Base-by-base conservation (phyloP, 2,797 vertebrate species). In the Tapirus indicus region DNA sequence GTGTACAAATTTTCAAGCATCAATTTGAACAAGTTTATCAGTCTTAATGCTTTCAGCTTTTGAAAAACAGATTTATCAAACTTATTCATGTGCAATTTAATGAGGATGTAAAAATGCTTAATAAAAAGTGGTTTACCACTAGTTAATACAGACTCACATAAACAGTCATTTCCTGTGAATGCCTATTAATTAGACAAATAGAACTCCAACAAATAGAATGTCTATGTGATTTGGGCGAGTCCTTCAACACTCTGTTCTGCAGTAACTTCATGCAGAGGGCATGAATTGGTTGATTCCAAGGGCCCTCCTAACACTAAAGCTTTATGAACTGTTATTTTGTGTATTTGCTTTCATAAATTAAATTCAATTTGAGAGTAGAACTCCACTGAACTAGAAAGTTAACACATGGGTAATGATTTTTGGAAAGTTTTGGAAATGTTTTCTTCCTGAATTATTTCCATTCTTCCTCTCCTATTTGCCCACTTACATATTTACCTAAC, bases 1-100 rank as follows among this genome's bases (percentile, higher is more conserved):
- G 94, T 93, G 78, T 35, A 56, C 92, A 94, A 72, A 88, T 89
- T 94, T 85, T 88, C 41, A 27, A 82, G 56, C 27, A 92, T 89
- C 89, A 41, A 8, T 94, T 68, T 94, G 69, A 97, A 29, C 44
- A 95, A 64, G 32, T 49, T 21, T 66, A 90, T 75, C 52, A 72
- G 27, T 68, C 47, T 35, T 75, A 58, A 79, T 82, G 52, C 38
- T 95, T 96, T 96, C 72, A 94, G 86, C n/a, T 85, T 10, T 75
- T 84, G 54, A 92, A 21, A 8, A 95, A 85, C 29, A 85, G 35
- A 85, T 77, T 83, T 93, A 71, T 64, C 47, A 71, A 92, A 86
- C n/a, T 91, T n/a, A 80, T 44, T 47, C 47, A 62, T 41, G n/a
- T 84, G 7, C 38, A 93, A 64, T 74, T 87, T 86, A 93, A 66